A percentile compares a stretch with the other conserved stretches of the same genome.
Evolutionary conservation across 2,888 invertebrate species (phyloP).

Genomic region (Phengaris arion): DNA sequence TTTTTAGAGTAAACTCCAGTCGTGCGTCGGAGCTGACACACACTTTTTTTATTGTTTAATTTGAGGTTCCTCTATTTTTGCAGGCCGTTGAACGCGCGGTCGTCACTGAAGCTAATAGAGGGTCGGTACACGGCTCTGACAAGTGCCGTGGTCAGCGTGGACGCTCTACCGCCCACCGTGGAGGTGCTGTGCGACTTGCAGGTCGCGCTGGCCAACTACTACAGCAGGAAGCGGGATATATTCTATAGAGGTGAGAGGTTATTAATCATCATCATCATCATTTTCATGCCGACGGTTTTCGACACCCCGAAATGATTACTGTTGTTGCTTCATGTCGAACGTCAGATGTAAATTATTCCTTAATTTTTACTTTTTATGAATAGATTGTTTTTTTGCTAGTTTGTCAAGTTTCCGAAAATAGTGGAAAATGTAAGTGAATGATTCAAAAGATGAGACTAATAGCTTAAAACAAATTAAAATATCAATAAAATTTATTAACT

Average conservation of each 20-base stretch:
- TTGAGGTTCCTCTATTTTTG: conserved; percentile 25
- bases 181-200: conserved; percentile 83
- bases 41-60: too few species aligned
- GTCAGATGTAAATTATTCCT: background rate
- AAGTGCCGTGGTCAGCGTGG: conserved; percentile 77
- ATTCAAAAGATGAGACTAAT: too few species aligned
- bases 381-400: too few species aligned
- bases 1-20: too few species aligned
- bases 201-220: conserved; percentile 83
- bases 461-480: too few species aligned
- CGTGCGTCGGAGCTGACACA: too few species aligned
- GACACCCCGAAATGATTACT: too few species aligned
- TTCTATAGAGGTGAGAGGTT: conserved; percentile 76
- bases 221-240: conserved; percentile 80
- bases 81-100: conserved; percentile 65
- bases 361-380: background rate
- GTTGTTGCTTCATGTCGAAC: background rate
- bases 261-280: background rate
- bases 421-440: too few species aligned
- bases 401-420: too few species aligned
- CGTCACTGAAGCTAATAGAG: conserved; percentile 59
- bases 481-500: too few species aligned
- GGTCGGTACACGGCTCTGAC: conserved; percentile 69
- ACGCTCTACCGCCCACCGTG: conserved; percentile 79
- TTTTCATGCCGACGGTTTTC: background rate